Base-by-base conservation (phyloP, 2,113 vertebrate species). In the Rhegmatorhina hoffmannsi region DNA sequence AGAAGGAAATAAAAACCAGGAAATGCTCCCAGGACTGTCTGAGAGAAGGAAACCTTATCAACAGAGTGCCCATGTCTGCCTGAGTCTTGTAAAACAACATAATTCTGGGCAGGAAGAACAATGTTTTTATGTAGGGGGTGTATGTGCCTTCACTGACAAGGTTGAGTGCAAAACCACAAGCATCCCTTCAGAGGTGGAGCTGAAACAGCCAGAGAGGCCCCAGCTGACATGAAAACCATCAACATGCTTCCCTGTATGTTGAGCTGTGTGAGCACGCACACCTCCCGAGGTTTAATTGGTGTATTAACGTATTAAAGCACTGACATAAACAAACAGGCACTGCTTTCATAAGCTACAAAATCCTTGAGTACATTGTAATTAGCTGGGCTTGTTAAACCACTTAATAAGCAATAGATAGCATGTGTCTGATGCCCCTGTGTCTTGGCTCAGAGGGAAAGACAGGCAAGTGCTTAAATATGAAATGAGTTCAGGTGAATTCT, bases 321-420 rank as follows among this genome's bases (percentile, higher is more conserved):
- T 67, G 96, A 93, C 75, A 96, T 73, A 94, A 93, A 96, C 87
- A 94, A 94, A 96, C 81, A 93, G 80, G 44, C 62, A 69, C 73
- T 6, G 49, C 66, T 96, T 92, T 90, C 82, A 49, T 87, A 81
- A 91, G 83, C 80, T 59, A 84, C 80, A 67, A 96, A 94, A 96
- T 87, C 91, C 89, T 96, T 91, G 78, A 93, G 75, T 77, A 83
- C 40, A 36, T 8, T 81, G 93, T 78, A 92, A 85, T 96, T 96
- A 94, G 33, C 78, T 66, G 68, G 64, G 81, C 85, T 91, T 89
- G 56, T 50, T 87, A 94, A 96, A 87, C 55, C 84, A 95, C 82
- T 94, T 89, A 94, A 88, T 78, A 82, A 93, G 83, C n/a, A 89
- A 87, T 2, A 86, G 89, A 86, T 81, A 88, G 79, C 46, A 69